Base-by-base conservation (phyloP, 2,797 vertebrate genomes). In the Lutjanus argentimaculatus region DNA sequence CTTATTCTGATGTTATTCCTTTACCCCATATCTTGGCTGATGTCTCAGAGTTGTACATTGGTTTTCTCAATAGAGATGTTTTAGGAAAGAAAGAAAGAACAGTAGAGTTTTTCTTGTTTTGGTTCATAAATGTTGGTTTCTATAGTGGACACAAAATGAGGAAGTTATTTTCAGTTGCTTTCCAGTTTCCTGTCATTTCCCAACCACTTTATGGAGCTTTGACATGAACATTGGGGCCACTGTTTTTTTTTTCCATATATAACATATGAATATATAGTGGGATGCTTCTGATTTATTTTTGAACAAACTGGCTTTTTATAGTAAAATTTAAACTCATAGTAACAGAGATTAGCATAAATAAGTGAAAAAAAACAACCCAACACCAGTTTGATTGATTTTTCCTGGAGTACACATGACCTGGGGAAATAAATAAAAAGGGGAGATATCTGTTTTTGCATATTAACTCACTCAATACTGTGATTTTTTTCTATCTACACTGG, bases 191-290 rank as follows among this genome's bases (percentile, higher is more conserved):
- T 45, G 3, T 42, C 19, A 17, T 40, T 57, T 48, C 3, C 2
- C 30, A 49, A 62, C 86, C 87, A 72, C 87, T 56, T 15, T 76
- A 80, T 67, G 82, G 76, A 78, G 58, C 63, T 67, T 74, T 49
- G 67, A 36, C 16, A 19, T 6, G 2, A 56, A 30, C 15, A 58
- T 8, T 43, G 3, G 19, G 14, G n/a, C 6, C 22, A 22, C 51
- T 30, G 46, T 14, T 46, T 25, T 43, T 42, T 14, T 15, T 43
- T 30, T 12, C 7, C 25, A 30, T 30, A 63, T 14, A 15, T 13
- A 6, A 55, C 11, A 55, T 22, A 11, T n/a, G 2, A n/a, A 55
- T 22, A 22, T 6, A 8, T n/a, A n/a, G 53, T 55, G 19, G 15
- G 42, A 46, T 16, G 9, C 51, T 17, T 48, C 7, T 55, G 7